Conservation (phyloP, 2,797 vertebrate genomes). For the Trichosurus vulpecula region DNA sequence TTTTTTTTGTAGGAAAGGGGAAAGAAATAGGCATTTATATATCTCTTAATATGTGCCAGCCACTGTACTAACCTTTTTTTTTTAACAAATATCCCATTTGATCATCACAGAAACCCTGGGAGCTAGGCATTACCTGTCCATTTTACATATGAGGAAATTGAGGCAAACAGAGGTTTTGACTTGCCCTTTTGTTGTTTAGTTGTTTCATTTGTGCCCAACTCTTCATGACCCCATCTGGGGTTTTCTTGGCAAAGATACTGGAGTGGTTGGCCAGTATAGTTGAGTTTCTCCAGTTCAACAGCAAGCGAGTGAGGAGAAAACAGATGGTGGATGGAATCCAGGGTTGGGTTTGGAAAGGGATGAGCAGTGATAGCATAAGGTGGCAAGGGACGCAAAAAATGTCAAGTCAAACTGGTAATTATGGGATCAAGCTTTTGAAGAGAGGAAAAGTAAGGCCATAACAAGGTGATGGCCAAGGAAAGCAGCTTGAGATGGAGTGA, state of each 20-base stretch:
- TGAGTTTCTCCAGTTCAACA: not conserved
- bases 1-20: not conserved
- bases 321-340: not conserved
- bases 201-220: not conserved
- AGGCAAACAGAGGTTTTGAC: not conserved
- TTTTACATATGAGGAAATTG: not conserved
- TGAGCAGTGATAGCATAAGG: not conserved
- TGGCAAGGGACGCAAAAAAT: not conserved
- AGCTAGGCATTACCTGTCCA: not conserved
- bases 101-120: not conserved
- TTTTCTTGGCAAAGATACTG: not conserved
- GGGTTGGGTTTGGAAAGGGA: not conserved
- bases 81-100: not conserved
- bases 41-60: not conserved
- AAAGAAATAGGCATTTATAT: not conserved
- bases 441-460: not conserved
- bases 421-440: not conserved
- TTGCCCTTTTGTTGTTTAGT: not conserved
- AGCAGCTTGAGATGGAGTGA: not conserved
- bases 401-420: not conserved
- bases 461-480: not conserved
- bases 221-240: not conserved
- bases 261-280: not conserved
- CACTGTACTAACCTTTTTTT: not conserved
- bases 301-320: not conserved